Evolutionary conservation across 2,888 invertebrate genomes (phyloP).

Genomic region (Synergus gifuensis): DNA sequence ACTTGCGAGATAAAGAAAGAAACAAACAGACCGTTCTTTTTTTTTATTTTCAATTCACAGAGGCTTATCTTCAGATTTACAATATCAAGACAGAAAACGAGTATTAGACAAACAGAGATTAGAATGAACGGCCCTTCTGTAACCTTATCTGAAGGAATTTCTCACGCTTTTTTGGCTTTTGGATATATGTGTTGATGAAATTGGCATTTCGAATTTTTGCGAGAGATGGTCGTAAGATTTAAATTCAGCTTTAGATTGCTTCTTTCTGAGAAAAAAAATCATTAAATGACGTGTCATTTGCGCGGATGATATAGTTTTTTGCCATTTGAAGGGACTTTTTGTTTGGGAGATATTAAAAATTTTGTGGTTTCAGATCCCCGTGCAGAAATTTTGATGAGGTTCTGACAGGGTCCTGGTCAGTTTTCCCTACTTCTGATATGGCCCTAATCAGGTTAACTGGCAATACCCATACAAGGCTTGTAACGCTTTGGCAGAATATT

Average conservation of each 20-base stretch:
- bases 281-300: neutral
- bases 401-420: no score
- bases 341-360: neutral
- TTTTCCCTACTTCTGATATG: no score
- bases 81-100: constrained; percentile 21
- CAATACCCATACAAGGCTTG: no score
- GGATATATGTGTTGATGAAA: no score
- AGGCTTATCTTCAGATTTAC: constrained; percentile 23
- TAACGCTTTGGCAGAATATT: no score
- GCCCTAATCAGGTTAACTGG: no score
- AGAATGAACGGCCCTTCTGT: neutral
- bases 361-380: no score
- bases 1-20: constrained; percentile 13
- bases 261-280: neutral
- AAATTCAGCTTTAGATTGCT: constrained; percentile 3
- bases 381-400: no score
- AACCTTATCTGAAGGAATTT: neutral
- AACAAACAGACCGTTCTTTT: constrained; percentile 21
- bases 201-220: no score
- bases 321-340: neutral
- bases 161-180: neutral
- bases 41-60: constrained; percentile 22
- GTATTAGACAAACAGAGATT: neutral
- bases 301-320: neutral
- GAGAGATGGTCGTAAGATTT: neutral